phyloP scores from a whole-genome alignment of 2,113 vertebrate species.

The Coryphaenoides rupestris region DNA sequence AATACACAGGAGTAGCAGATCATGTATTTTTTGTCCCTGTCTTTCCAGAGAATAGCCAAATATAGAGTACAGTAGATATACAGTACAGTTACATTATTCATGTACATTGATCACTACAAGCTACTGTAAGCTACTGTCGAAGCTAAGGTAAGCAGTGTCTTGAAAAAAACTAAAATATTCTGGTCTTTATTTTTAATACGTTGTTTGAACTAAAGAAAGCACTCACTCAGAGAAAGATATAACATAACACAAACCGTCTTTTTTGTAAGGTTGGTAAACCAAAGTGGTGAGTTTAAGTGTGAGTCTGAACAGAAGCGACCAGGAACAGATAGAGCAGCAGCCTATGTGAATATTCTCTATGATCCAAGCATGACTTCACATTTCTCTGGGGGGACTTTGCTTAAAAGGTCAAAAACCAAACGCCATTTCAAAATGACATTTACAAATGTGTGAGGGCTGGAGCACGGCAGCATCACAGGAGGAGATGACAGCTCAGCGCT shows the following conservation, averaged over 20 bases:
- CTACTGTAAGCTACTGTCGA: too few relatives aligned
- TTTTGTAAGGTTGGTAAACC: background rate
- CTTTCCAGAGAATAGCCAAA: background rate
- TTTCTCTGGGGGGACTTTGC: background rate
- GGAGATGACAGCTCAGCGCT: slow-evolving; percentile 2
- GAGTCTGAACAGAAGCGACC: too few relatives aligned
- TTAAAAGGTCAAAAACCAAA: background rate
- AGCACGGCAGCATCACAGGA: background rate
- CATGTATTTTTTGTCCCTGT: background rate
- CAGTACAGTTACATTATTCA: too few relatives aligned
- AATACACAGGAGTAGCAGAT: background rate
- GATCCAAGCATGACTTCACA: background rate
- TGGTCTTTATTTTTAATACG: too few relatives aligned
- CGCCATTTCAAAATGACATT: slow-evolving; percentile 15
- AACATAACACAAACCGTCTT: too few relatives aligned
- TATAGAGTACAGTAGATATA: background rate
- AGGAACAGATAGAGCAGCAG: background rate
- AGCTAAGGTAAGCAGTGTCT: too few relatives aligned
- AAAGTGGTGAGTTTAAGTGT: background rate
- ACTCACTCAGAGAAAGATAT: too few relatives aligned
- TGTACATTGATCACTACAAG: too few relatives aligned
- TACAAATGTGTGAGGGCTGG: background rate
- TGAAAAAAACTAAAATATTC: too few relatives aligned
- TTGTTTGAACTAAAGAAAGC: too few relatives aligned
- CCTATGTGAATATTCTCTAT: background rate